phyloP scores from a whole-genome alignment of 2,888 invertebrate species.

The Coecobrya sp. region DNA sequence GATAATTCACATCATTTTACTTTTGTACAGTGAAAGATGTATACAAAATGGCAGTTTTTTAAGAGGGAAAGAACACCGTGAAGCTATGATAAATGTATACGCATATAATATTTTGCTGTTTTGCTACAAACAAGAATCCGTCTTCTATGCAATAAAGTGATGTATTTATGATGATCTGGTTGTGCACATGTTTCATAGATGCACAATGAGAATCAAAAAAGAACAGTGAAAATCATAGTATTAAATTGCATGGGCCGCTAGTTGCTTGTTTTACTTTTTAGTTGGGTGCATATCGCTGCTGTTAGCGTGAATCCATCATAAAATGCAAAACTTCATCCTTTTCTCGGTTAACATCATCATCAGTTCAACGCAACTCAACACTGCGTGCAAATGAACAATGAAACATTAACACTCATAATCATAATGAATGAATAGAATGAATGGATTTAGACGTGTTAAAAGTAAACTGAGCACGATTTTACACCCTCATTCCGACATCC shows the following conservation, averaged over 20 bases:
- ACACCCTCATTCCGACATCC: conserved; percentile 78
- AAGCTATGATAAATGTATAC: background rate
- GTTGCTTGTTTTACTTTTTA: conserved; percentile 64
- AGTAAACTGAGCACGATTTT: conserved; percentile 78
- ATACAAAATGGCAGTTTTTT: background rate
- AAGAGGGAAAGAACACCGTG: background rate
- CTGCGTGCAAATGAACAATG: conserved; percentile 64
- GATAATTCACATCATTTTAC: conserved; percentile 38
- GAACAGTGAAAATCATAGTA: conserved; percentile 22
- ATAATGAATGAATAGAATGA: conserved; percentile 59
- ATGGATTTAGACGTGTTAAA: conserved; percentile 69
- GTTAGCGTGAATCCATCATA: background rate
- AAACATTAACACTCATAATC: conserved; percentile 67
- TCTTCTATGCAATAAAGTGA: background rate
- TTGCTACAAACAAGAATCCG: conserved; percentile 35
- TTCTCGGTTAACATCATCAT: conserved; percentile 43
- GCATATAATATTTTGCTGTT: background rate
- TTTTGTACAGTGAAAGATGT: conserved; percentile 26
- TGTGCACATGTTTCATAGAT: background rate
- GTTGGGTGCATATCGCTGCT: background rate
- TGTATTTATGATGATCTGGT: background rate
- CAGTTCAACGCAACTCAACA: background rate
- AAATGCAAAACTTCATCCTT: conserved; percentile 6
- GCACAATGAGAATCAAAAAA: background rate
- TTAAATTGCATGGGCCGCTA: conserved; percentile 64